Conservation (phyloP, 2,797 vertebrate genomes). For the Gallirallus australis region DNA sequence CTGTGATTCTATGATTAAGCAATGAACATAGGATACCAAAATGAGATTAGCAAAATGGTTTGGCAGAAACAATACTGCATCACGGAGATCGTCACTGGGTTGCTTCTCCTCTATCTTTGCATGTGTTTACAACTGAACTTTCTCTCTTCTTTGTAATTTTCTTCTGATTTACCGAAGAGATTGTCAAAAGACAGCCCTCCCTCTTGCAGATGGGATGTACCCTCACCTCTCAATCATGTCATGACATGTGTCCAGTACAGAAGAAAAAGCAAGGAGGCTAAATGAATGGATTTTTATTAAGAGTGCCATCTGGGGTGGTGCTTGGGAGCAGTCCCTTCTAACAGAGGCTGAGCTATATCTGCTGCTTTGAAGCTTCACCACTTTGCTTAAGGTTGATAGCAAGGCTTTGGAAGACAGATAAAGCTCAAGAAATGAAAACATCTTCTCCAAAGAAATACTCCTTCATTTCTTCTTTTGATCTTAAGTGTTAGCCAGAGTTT, state of each 20-base stretch:
- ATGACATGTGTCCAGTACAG: background rate
- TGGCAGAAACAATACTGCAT: background rate
- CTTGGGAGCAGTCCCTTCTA: background rate
- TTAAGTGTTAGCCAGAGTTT: background rate
- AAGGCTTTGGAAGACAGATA: background rate
- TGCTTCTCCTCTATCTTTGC: background rate
- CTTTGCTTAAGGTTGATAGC: background rate
- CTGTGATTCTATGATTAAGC: background rate
- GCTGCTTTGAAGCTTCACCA: background rate
- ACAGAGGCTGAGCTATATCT: background rate
- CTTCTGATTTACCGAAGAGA: background rate
- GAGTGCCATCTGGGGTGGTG: background rate
- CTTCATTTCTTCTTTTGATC: background rate
- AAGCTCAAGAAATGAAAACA: background rate
- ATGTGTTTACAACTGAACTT: background rate
- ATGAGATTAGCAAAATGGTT: background rate
- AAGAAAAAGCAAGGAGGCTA: background rate
- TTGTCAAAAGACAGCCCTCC: background rate
- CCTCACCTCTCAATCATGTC: background rate
- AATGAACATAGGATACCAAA: background rate
- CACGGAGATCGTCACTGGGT: background rate
- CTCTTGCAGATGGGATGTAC: background rate
- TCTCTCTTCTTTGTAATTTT: background rate
- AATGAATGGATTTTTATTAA: background rate
- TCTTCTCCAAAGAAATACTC: background rate